A percentile compares a stretch with the other conserved stretches of the same genome.
phyloP scores from a whole-genome alignment of 2,797 vertebrate species.

The Podarcis siculus region DNA sequence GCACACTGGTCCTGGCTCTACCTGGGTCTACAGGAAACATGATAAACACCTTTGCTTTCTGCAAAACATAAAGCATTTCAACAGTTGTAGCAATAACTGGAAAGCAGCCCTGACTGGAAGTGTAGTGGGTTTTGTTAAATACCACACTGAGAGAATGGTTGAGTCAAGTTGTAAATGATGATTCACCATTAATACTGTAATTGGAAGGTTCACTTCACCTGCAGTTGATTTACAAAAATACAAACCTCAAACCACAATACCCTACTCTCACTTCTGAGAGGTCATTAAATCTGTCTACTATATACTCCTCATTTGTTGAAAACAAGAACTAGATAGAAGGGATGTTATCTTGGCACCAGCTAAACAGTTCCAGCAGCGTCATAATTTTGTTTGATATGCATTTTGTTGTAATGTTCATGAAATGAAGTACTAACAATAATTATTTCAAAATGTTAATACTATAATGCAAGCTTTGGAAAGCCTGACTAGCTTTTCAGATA shows the following conservation, averaged over 20 bases:
- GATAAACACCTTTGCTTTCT: slow-evolving; percentile 22
- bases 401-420: too few relatives aligned
- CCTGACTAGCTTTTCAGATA: neutral
- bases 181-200: slow-evolving; percentile 47
- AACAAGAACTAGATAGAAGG: too few relatives aligned
- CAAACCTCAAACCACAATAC: slow-evolving; percentile 37
- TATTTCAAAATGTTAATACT: too few relatives aligned
- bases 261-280: slow-evolving; percentile 36
- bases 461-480: neutral
- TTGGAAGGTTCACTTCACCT: slow-evolving; percentile 39
- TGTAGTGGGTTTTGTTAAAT: slow-evolving; percentile 26
- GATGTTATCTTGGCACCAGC: too few relatives aligned
- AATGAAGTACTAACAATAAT: too few relatives aligned
- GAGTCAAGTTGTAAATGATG: slow-evolving; percentile 42
- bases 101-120: slow-evolving; percentile 29
- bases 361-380: too few relatives aligned
- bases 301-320: neutral
- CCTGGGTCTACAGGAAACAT: neutral
- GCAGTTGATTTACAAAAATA: slow-evolving; percentile 48
- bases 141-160: slow-evolving; percentile 24
- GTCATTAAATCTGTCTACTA: slow-evolving; percentile 23
- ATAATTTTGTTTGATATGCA: too few relatives aligned
- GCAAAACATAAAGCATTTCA: slow-evolving; percentile 15
- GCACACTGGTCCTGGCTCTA: neutral
- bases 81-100: neutral